Percentiles rank a stretch among this genome's conserved stretches.
phyloP scores from a whole-genome alignment of 1,140 invertebrate genomes.

The Cyclargus thomasi region DNA sequence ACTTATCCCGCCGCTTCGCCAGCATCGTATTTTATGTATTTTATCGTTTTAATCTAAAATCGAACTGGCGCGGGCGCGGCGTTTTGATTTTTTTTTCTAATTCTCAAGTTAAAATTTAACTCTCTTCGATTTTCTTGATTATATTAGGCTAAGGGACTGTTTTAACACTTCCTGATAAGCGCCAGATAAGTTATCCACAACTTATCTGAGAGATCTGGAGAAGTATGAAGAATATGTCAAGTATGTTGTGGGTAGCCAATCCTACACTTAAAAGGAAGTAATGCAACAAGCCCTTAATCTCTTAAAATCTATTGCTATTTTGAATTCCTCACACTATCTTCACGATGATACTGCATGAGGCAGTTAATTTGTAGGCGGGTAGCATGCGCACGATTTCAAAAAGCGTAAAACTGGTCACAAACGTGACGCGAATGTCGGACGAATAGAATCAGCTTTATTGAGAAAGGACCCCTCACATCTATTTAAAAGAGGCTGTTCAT shows the following conservation, averaged over 20 bases:
- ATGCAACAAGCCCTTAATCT: too few relatives aligned
- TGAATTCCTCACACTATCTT: neutral
- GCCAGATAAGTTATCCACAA: too few relatives aligned
- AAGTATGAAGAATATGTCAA: too few relatives aligned
- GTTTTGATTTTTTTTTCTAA: too few relatives aligned
- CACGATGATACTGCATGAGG: neutral
- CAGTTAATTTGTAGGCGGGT: neutral
- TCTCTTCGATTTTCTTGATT: too few relatives aligned
- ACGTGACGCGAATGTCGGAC: neutral
- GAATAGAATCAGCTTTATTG: neutral
- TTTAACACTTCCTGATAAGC: too few relatives aligned
- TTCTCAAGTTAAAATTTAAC: too few relatives aligned
- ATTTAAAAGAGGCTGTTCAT: neutral
- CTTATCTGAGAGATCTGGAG: too few relatives aligned
- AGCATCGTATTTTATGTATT: neutral
- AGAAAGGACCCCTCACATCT: neutral
- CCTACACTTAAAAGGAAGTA: too few relatives aligned
- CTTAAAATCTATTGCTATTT: neutral
- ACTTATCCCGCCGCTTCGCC: neutral
- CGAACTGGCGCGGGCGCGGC: neutral
- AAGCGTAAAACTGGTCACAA: constrained; percentile 2
- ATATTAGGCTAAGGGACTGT: neutral
- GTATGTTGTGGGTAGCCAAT: too few relatives aligned
- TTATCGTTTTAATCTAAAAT: neutral
- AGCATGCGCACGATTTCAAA: neutral